Evolutionary conservation across 30 jellyfish, hydroid and myxozoan genomes (phyloP), one percentile per base, ranked within the genome.

Genomic region (Sanderia malayensis): DNA sequence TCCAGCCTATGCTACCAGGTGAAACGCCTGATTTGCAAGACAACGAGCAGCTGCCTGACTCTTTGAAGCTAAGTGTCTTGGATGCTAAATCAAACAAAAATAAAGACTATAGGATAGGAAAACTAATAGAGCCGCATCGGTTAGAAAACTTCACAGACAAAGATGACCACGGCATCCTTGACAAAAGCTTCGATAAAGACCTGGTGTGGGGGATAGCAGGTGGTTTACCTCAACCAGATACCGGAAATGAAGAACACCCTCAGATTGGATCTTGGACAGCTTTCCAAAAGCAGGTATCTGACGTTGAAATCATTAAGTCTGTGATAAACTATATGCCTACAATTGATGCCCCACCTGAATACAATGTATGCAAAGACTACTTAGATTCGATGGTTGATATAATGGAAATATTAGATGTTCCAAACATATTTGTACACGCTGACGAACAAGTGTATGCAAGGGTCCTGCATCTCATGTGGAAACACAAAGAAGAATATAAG

Each of bases 391-490:
- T 41, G 8, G 15, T 41, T 41, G 8, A 41, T 8, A 15, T 8
- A 6, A 41, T n/a, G 55, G 55, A 41, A 15, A 15, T 41, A 41
- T 41, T 41, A 15, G 15, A 41, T 41, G 15, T 41, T 41, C 15
- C 8, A 15, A 15, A 15, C 67, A 63, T 63, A 63, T 63, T n/a
- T 63, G 64, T 63, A n/a, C 20, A 63, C 65, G 9, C 65, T 63
- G 65, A 63, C 20, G 62, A 63, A 20, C 27, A n/a, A 31, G 65
- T 63, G 4, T 63, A 63, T 31, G 64, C 75, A 6, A 9, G 24
- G 15, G 15, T 15, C 55, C 15, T 41, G 55, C 55, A 41, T 8
- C 25, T 31, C 33, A 29, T 63, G 75, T 63, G 20, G 33, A 18
- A 63, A n/a, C 33, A n/a, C 33, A 63, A 18, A 31, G 15, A 63